phyloP scores from a whole-genome alignment of 2,888 invertebrate species.

The Glaucopsyche alexis region DNA sequence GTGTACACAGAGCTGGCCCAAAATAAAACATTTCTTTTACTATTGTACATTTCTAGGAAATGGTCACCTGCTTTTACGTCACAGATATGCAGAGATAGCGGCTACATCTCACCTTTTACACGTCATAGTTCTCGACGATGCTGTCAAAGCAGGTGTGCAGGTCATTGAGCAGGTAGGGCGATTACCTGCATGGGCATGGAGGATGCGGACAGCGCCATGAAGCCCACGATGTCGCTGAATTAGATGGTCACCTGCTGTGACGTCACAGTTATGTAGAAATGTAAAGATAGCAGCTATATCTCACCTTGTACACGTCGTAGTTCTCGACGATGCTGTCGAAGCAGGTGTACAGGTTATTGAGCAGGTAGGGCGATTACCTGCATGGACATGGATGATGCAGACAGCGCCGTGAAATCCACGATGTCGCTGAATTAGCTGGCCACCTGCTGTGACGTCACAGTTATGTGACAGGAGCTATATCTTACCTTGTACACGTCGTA shows the following conservation, averaged over 20 bases:
- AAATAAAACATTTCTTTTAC: too few species aligned
- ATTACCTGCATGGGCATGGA: slow-evolving; percentile 96
- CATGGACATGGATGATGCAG: slow-evolving; percentile 93
- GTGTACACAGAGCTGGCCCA: too few species aligned
- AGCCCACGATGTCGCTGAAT: slow-evolving; percentile 95
- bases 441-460: slow-evolving; percentile 93
- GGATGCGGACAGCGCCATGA: slow-evolving; percentile 93
- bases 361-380: slow-evolving; percentile 95
- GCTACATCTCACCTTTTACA: too few species aligned
- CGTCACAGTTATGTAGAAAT: too few species aligned
- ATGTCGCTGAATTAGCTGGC: slow-evolving; percentile 84
- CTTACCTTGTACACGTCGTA: slow-evolving; percentile 97
- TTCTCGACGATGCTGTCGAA: slow-evolving; percentile 98
- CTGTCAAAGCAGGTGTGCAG: slow-evolving; percentile 98
- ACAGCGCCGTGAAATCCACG: slow-evolving; percentile 93
- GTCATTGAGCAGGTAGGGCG: slow-evolving; percentile 96
- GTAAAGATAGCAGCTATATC: too few species aligned
- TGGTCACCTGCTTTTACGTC: too few species aligned
- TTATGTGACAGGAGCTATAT: slow-evolving; percentile 47
- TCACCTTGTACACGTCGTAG: slow-evolving; percentile 97
- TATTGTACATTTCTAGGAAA: too few species aligned
- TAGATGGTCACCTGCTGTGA: slow-evolving; percentile 97
- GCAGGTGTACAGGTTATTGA: slow-evolving; percentile 98
- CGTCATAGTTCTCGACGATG: slow-evolving; percentile 96
- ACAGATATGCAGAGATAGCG: too few species aligned